phyloP scores from a whole-genome alignment of 2,113 vertebrate species.

The Nycticryphes semicollaris region DNA sequence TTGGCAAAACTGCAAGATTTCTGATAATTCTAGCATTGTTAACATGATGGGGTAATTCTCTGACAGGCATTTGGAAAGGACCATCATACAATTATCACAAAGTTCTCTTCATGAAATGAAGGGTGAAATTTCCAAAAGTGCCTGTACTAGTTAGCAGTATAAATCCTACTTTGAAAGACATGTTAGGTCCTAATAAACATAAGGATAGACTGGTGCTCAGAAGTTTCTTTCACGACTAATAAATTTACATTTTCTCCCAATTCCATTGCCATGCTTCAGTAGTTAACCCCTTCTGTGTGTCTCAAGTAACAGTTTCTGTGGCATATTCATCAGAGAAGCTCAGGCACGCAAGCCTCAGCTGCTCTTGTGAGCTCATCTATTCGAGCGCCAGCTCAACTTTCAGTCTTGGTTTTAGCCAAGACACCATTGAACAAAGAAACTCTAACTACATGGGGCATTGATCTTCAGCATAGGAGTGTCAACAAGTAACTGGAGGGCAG shows the following conservation, averaged over 20 bases:
- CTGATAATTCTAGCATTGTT: background rate
- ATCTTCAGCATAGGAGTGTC: background rate
- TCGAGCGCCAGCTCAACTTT: accelerated
- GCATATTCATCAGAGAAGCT: background rate
- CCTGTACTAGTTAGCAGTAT: background rate
- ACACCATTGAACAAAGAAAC: background rate
- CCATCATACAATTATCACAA: background rate
- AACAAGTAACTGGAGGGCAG: background rate
- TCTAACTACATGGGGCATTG: background rate
- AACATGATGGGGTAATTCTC: background rate
- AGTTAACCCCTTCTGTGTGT: background rate
- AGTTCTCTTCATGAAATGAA: background rate
- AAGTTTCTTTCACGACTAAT: background rate
- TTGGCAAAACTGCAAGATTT: conserved; percentile 13
- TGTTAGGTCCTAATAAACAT: background rate
- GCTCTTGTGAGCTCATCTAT: background rate
- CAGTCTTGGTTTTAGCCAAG: background rate
- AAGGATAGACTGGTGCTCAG: background rate
- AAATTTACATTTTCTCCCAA: background rate
- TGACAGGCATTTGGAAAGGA: background rate
- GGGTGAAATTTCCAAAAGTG: background rate
- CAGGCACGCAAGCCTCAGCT: background rate
- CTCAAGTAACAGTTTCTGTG: background rate
- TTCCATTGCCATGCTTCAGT: background rate
- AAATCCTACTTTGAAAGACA: background rate